These are phyloP conservation scores for Gadus macrocephalus DNA, from an alignment of 2,113 vertebrate genomes.

Conservation along the genomic window DNA sequence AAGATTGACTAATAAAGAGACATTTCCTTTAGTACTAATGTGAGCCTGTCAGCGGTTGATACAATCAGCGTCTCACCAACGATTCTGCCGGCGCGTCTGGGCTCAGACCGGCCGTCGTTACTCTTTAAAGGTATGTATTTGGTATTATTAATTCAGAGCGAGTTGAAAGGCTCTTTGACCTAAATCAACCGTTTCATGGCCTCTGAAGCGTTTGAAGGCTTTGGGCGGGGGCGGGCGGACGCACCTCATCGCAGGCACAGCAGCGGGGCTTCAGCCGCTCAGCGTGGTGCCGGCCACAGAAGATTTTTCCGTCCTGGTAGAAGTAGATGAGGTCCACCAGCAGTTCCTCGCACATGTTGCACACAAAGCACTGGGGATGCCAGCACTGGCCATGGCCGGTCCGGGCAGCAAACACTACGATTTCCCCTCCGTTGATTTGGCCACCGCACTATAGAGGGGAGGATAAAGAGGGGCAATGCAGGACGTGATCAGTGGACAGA, in stretches of 20 bases:
- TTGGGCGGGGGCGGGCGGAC: conserved; percentile 39
- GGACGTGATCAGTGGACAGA: no score
- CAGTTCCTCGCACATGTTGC: conserved; percentile 87
- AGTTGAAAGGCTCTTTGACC: conserved; percentile 14
- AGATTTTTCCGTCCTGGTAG: conserved; percentile 94
- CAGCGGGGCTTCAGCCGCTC: conserved; percentile 95
- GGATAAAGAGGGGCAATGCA: not conserved
- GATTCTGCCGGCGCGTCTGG: no score
- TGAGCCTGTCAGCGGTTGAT: no score
- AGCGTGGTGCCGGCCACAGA: conserved; percentile 91
- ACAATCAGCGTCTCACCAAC: no score
- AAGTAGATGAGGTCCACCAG: conserved; percentile 98
- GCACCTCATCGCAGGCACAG: conserved; percentile 92
- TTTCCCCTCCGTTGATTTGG: conserved; percentile 92
- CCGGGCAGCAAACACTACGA: conserved; percentile 89
- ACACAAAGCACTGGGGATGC: conserved; percentile 97
- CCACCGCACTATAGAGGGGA: conserved; percentile 78
- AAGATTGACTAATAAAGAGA: no score
- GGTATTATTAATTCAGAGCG: no score
- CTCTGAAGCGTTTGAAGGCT: not conserved
- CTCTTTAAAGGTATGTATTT: no score
- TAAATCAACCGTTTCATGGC: conserved; percentile 33
- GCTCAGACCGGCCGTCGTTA: no score
- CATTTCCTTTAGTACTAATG: no score
- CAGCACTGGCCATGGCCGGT: conserved; percentile 89